These are phyloP conservation scores for Drosophila arawakana DNA, from an alignment of 1,140 invertebrate species.

Conservation along the genomic window DNA sequence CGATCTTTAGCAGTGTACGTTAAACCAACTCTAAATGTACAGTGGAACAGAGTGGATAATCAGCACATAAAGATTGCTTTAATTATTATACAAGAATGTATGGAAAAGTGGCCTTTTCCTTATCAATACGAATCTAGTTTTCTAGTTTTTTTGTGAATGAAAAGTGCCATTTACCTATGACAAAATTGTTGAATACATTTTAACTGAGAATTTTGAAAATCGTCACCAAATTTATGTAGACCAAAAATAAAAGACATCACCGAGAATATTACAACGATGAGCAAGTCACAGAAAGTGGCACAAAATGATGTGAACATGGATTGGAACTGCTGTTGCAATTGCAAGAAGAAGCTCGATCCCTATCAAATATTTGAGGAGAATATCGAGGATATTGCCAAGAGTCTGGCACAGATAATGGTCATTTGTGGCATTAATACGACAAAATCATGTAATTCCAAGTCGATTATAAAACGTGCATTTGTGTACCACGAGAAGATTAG, in stretches of 20 bases:
- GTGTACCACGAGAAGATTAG: conserved; percentile 64
- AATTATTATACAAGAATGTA: background rate
- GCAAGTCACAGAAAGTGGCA: conserved; percentile 16
- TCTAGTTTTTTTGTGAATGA: background rate
- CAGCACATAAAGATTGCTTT: background rate
- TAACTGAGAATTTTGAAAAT: background rate
- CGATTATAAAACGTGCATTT: conserved; percentile 69
- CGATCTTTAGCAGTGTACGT: background rate
- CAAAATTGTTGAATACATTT: conserved; percentile 3
- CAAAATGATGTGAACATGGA: background rate
- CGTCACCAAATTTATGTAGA: conserved; percentile 41
- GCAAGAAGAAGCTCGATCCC: conserved; percentile 62
- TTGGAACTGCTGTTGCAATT: conserved; percentile 55
- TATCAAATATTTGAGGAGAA: conserved; percentile 69
- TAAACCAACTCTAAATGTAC: conserved; percentile 45
- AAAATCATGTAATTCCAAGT: conserved; percentile 54
- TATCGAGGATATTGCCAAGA: conserved; percentile 63
- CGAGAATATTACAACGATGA: conserved; percentile 25
- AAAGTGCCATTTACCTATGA: background rate
- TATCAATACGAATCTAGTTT: background rate
- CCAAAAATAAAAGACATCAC: background rate
- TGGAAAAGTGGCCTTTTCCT: background rate
- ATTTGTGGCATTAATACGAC: conserved; percentile 65
- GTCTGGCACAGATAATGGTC: conserved; percentile 64
- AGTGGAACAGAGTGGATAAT: conserved; percentile 6